Evolutionary conservation across 35 echinoderm and acorn worm species (phyloP).

Genomic region (Diadema setosum): DNA sequence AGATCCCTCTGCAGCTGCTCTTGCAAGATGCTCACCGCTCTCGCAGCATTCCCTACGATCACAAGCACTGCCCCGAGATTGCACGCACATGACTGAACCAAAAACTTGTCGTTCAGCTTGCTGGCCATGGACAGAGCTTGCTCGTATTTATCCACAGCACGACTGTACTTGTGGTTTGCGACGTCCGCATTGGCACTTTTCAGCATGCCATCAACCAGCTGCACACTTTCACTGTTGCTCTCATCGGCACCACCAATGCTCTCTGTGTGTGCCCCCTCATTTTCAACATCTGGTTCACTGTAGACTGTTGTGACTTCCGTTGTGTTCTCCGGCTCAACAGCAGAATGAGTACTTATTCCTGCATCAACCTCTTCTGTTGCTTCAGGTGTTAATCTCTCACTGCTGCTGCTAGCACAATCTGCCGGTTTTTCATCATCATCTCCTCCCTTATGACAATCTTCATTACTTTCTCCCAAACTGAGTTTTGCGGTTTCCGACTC

Average conservation of each 20-base stretch:
- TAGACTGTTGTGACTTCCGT: background rate
- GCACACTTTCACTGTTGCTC: background rate
- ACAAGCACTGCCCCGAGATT: constrained; percentile 13
- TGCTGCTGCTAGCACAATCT: no score
- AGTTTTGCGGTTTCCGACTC: background rate
- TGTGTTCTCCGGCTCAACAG: background rate
- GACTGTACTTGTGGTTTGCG: background rate
- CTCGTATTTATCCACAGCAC: background rate
- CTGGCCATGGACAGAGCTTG: background rate
- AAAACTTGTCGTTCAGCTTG: background rate
- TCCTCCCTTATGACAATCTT: no score
- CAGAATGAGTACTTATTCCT: no score
- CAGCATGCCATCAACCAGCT: background rate
- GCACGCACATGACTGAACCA: constrained; percentile 2
- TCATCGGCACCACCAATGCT: background rate
- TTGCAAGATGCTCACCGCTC: background rate
- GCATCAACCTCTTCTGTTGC: background rate
- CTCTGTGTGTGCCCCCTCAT: background rate
- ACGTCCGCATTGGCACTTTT: constrained; percentile 6
- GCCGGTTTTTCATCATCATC: no score
- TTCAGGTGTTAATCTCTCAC: no score
- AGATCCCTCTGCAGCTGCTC: background rate
- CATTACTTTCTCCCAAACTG: background rate
- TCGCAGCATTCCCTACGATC: background rate
- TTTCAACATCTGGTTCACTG: background rate